phyloP scores from a whole-genome alignment of 1,140 invertebrate species.

The Danaus melanippus region DNA sequence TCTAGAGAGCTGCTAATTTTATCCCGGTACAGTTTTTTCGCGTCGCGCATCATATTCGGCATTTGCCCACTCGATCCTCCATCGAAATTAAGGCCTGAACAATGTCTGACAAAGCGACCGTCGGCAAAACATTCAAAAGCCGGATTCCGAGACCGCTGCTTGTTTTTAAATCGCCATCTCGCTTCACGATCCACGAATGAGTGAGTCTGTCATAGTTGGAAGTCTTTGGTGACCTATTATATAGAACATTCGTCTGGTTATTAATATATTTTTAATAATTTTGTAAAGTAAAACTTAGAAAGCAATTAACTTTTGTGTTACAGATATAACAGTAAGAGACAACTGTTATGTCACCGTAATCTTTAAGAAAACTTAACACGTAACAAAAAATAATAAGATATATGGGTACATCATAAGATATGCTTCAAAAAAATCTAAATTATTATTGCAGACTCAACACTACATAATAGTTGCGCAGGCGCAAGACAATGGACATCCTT shows the following conservation, averaged over 20 bases:
- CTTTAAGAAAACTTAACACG: too few species aligned
- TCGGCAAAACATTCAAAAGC: constrained; percentile 62
- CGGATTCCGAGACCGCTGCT: constrained; percentile 58
- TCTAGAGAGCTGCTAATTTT: constrained; percentile 70
- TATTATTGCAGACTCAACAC: constrained; percentile 85
- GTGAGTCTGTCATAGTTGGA: constrained; percentile 68
- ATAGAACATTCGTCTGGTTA: constrained; percentile 52
- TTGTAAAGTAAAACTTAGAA: neutral
- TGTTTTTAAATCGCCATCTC: constrained; percentile 60
- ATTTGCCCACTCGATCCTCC: constrained; percentile 65
- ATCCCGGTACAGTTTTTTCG: constrained; percentile 64
- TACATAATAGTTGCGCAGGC: constrained; percentile 94
- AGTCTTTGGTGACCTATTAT: constrained; percentile 66
- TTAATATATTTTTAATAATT: constrained; percentile 28
- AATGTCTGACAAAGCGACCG: constrained; percentile 71
- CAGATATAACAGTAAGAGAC: too few species aligned
- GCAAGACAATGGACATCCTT: constrained; percentile 89
- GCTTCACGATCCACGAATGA: constrained; percentile 61
- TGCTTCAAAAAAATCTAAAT: constrained; percentile 9
- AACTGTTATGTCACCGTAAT: too few species aligned
- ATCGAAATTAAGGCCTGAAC: constrained; percentile 67
- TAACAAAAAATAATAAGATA: too few species aligned
- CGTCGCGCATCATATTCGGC: constrained; percentile 69
- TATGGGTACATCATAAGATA: too few species aligned
- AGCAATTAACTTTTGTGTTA: too few species aligned